These are phyloP conservation scores for Drosophila parabipectinata DNA, from an alignment of 1,140 invertebrate genomes.

Conservation along the genomic window DNA sequence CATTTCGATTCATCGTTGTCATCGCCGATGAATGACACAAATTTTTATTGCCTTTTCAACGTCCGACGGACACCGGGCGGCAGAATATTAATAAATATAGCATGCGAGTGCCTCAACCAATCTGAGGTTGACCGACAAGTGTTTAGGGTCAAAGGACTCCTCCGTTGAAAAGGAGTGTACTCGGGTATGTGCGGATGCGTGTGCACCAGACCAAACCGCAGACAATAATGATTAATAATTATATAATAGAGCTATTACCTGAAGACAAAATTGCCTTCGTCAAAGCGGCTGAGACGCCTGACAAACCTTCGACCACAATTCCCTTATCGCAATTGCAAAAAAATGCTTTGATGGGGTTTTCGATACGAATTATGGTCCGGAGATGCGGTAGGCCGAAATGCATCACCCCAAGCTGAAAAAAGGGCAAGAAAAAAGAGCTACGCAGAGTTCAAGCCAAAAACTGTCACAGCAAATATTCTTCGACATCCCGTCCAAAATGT, in stretches of 20 bases:
- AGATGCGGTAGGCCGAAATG: slow-evolving; percentile 24
- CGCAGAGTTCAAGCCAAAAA: slow-evolving; percentile 41
- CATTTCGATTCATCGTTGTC: slow-evolving; percentile 35
- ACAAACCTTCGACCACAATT: slow-evolving; percentile 45
- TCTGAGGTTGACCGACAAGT: slow-evolving; percentile 11
- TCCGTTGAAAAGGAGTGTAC: background rate
- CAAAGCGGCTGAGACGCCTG: slow-evolving; percentile 42
- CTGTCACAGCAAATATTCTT: slow-evolving; percentile 73
- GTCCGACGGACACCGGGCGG: slow-evolving; percentile 2
- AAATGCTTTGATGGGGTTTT: slow-evolving; percentile 60
- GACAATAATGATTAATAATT: slow-evolving; percentile 78
- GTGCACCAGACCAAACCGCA: slow-evolving; percentile 45
- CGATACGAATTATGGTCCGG: slow-evolving; percentile 61
- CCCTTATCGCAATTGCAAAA: slow-evolving; percentile 23
- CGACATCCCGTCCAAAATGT: slow-evolving; percentile 58
- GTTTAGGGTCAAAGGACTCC: slow-evolving; percentile 35
- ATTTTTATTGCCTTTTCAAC: slow-evolving; percentile 74
- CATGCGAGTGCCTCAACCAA: background rate
- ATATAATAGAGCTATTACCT: slow-evolving; percentile 78
- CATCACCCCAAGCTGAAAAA: slow-evolving; percentile 6
- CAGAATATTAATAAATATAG: slow-evolving; percentile 15
- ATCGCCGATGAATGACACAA: slow-evolving; percentile 71
- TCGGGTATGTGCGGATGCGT: slow-evolving; percentile 7
- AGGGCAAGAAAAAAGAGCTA: slow-evolving; percentile 13
- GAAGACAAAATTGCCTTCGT: slow-evolving; percentile 61